Conservation (phyloP, 2,888 invertebrate genomes). For the Palloptera scutellata region DNA sequence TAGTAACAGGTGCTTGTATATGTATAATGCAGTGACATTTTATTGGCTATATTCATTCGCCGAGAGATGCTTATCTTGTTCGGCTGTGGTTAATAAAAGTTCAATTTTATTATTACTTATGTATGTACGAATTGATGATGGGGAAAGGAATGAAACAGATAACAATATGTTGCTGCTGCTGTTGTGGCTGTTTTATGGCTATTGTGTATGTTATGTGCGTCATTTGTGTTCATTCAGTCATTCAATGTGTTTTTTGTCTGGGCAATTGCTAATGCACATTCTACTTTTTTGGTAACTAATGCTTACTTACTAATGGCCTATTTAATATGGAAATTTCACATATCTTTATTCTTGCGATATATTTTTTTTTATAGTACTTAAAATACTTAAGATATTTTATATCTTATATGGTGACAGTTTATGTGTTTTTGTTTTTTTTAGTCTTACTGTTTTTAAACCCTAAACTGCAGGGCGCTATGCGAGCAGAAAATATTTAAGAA, state of each 20-base stretch:
- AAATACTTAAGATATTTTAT: background rate
- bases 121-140: slow-evolving; percentile 14
- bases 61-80: slow-evolving; percentile 21
- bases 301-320: slow-evolving; percentile 23
- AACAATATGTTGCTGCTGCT: slow-evolving; percentile 17
- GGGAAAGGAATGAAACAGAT: slow-evolving; percentile 5
- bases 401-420: background rate
- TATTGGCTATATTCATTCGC: background rate
- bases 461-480: no score
- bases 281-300: slow-evolving; percentile 6
- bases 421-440: background rate
- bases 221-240: no score
- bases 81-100: slow-evolving; percentile 24
- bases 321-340: slow-evolving; percentile 21
- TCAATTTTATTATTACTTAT: slow-evolving; percentile 29
- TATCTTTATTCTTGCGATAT: slow-evolving; percentile 8
- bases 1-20: slow-evolving; percentile 21
- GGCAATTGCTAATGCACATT: no score
- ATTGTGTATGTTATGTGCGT: no score
- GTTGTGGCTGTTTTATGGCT: no score
- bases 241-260: no score
- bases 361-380: background rate
- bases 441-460: no score
- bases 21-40: no score
- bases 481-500: no score